Evolutionary conservation across 2,888 invertebrate genomes (phyloP).

Genomic region (Lasiommata megera): DNA sequence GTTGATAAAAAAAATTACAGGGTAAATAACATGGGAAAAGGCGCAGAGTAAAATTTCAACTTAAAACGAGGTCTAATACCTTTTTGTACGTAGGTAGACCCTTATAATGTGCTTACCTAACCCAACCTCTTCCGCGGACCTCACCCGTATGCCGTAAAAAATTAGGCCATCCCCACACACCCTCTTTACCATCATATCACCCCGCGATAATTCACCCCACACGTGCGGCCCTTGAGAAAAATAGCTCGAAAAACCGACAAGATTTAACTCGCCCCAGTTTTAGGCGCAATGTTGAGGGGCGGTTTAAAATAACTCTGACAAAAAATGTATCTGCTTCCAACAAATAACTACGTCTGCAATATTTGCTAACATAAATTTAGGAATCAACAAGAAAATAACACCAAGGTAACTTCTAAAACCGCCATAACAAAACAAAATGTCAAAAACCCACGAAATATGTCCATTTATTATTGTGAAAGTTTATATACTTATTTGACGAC

Average conservation of each 20-base stretch:
- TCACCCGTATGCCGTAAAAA: conserved; percentile 56
- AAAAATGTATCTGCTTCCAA: too few species aligned
- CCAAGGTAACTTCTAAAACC: too few species aligned
- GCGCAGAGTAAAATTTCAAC: conserved; percentile 21
- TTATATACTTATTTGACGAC: too few species aligned
- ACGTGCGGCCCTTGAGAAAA: conserved; percentile 76
- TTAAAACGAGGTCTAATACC: conserved; percentile 28
- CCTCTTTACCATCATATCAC: conserved; percentile 37
- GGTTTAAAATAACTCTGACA: conserved; percentile 22
- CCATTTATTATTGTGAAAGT: too few species aligned
- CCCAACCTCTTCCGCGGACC: conserved; percentile 61
- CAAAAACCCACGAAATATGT: too few species aligned
- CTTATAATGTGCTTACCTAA: conserved; percentile 37
- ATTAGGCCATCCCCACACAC: conserved; percentile 62
- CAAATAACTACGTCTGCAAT: too few species aligned
- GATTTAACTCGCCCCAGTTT: conserved; percentile 67
- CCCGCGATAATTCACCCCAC: conserved; percentile 58
- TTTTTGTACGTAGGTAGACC: conserved; percentile 32
- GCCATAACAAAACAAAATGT: too few species aligned
- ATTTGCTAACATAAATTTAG: too few species aligned
- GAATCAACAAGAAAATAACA: too few species aligned
- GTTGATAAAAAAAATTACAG: neutral
- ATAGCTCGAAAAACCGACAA: conserved; percentile 76
- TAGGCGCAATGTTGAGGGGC: conserved; percentile 28
- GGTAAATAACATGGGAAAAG: neutral